Evolutionary conservation across 2,113 vertebrate species (phyloP), one percentile per base, ranked within the genome.

Genomic region (Marmota flaviventris): DNA sequence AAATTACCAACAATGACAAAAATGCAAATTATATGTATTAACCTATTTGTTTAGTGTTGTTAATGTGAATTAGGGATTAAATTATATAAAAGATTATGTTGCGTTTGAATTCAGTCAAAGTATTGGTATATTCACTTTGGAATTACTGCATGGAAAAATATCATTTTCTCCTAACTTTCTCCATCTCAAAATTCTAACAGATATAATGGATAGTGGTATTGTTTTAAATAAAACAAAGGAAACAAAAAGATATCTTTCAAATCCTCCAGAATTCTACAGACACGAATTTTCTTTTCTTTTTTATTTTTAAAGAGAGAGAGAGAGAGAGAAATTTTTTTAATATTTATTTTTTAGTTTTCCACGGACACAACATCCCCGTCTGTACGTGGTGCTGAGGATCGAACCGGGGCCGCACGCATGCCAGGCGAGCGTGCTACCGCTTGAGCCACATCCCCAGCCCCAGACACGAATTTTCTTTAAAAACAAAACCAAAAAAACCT

Each of bases 1-100:
- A 78, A 79, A 85, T 42, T 32, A 85, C n/a, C 72, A 90, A 78
- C 22, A 69, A 70, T 37, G 37, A 51, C n/a, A 78, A 93, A 96
- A 93, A 79, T 9, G 42, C 18, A 81, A 85, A 56, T 65, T 67
- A 37, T 25, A 70, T 61, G 16, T 48, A 87, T 39, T 91, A 22
- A 86, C 70, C 82, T 70, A 58, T 73, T 48, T 48, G 14, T 83
- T 92, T 79, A 79, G 72, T 53, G 34, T 25, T n/a, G 12, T 42
- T 95, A 73, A 81, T 65, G 34, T 69, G 32, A 86, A 82, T 67
- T 73, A 76, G 39, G 77, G 32, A 84, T 76, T 76, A 82, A 67
- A 69, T 69, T 27, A 88, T 17, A 83, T 45, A 69, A 75, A 79
- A 85, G 32, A 63, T 37, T 82, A 87, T 18, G 7, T 24, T 76